Percentiles rank a stretch among this genome's conserved stretches.
Conservation (phyloP, 2,113 vertebrate genomes). For the Cavia aperea region DNA sequence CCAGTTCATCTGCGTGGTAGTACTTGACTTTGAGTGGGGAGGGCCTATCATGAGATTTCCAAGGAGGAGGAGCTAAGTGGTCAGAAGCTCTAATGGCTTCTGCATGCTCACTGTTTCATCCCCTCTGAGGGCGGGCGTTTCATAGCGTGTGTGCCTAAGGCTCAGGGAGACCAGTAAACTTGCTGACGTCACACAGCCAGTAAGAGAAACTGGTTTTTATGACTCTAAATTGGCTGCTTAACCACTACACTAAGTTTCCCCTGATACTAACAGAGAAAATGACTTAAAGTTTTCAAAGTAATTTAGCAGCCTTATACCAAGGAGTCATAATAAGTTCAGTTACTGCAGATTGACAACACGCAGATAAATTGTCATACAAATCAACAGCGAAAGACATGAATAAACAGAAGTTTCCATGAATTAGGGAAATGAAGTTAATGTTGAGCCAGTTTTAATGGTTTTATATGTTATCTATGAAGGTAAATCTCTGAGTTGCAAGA, state of each 20-base stretch:
- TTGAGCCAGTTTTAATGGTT: background rate
- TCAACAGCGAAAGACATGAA: background rate
- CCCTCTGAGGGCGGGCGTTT: background rate
- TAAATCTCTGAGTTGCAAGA: background rate
- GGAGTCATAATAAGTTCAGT: background rate
- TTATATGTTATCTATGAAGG: background rate
- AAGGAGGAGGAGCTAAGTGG: background rate
- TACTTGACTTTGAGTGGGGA: background rate
- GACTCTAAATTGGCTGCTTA: background rate
- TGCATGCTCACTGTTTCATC: background rate
- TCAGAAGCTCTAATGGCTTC: background rate
- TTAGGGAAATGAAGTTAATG: conserved; percentile 14
- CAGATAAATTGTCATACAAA: background rate
- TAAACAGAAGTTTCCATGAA: background rate
- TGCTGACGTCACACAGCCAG: background rate
- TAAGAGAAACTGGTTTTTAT: background rate
- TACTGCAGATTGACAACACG: background rate
- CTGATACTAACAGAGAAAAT: conserved; percentile 1
- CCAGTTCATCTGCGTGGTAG: background rate
- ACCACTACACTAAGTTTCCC: background rate
- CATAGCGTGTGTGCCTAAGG: background rate
- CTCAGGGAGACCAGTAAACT: background rate
- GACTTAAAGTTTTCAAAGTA: background rate
- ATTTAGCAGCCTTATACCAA: background rate
- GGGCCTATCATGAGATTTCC: background rate